Evolutionary conservation across 2,888 invertebrate species (phyloP), one percentile per base, ranked within the genome.

Genomic region (Mantis religiosa): DNA sequence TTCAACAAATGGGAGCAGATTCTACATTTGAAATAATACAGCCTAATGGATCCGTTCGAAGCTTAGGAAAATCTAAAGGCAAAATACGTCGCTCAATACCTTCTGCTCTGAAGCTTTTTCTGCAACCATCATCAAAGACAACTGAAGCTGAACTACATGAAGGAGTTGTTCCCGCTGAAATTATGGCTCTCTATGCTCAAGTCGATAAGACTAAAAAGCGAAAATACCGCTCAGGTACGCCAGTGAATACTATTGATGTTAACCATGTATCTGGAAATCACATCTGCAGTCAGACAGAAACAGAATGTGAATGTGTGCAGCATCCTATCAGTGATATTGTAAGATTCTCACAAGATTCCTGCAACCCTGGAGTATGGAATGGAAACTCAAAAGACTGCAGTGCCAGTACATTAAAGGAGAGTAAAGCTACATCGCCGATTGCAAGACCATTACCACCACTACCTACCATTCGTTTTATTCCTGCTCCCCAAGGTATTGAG

Each of bases 191-290:
- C 28, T 92, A 91, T 89, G 91, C 91, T 15, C 91, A 91, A 83
- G 91, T 92, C 15, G 91, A 91, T 84, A 91, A 91, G 85, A 90
- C 91, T 27, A 92, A 92, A 88, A 91, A 92, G 89, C 90, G 90
- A 71, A 90, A 89, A 34, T 90, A 90, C 89, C 88, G 90, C 25
- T 85, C 88, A 6, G 90, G 89, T 28, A 86, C 27, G n/a, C 82
- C n/a, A n/a, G n/a, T 34, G 54, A 85, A 83, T n/a, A 85, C 27
- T 12, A 41, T 83, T 9, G 89, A 88, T 28, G 71, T n/a, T 20
- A 81, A 86, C 14, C 71, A 88, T 41, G 28, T 81, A 27, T 25
- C 41, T 27, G 71, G 34, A 71, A 85, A 86, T 84, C 83, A 89
- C 84, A 81, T 84, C 28, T 84, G 89, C 81, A 88, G 88, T 88